Evolutionary conservation across 2,113 vertebrate genomes (phyloP), one percentile per base, ranked within the genome.

Genomic region (Erpornis zantholeuca): DNA sequence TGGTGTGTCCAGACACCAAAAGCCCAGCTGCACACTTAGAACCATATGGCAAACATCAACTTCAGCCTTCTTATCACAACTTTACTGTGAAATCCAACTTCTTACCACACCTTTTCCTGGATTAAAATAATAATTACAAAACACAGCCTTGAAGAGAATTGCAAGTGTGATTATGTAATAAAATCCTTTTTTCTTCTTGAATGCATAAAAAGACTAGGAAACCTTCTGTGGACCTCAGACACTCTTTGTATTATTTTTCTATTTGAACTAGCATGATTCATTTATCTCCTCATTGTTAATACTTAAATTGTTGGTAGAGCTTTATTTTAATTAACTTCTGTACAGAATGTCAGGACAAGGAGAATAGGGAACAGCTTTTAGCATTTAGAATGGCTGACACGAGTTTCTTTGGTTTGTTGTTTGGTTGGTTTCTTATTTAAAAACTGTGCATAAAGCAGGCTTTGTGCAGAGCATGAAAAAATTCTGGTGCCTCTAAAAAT

Each of bases 1-100:
- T 8, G 9, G 6, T 10, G 17, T 3, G 21, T 9, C 35, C 45
- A 68, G 8, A 15, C 0, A 35, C 7, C 47, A 5, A 25, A 2
- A 1, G 25, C 12, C 36, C 68, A 68, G 21, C 16, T 56, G 35
- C 57, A 79, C 54, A 23, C 5, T 4, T 7, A 4, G 12, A 89
- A 33, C 23, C 9, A 8, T 2, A 18, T 4, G 17, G 57, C 42
- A 72, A 81, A 61, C 42, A 15, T 1, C 19, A 81, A 44, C 73
- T 36, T 44, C 72, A 73, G 40, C 40, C 31, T n/a, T 45, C 33
- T 15, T 7, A n/a, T 28, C 77, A 57, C 40, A 63, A 4, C n/a
- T 56, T 24, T 1, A 50, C 14, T 1, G 2, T 9, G 15, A 72
- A 91, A 61, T 8, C 60, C 44, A 57, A 82, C 42, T 66, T 35